Evolutionary conservation across 2,797 vertebrate species (phyloP).

Genomic region (Acipenser oxyrinchus): DNA sequence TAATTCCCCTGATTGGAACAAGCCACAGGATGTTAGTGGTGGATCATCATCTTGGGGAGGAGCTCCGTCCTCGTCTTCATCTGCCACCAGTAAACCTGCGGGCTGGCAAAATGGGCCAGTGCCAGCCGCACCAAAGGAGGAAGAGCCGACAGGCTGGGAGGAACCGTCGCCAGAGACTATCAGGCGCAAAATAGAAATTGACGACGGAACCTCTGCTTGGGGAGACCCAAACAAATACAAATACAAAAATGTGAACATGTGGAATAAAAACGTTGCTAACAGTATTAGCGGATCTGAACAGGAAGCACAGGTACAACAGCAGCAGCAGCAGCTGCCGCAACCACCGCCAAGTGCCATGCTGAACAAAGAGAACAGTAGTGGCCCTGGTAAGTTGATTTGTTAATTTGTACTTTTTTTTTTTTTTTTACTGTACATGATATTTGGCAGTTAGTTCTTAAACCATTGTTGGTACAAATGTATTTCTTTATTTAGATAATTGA

Average conservation of each 20-base stretch:
- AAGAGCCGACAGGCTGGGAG: conserved; percentile 83
- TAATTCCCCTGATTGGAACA: conserved; percentile 64
- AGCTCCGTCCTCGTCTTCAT: conserved; percentile 19
- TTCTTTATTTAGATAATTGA: no score
- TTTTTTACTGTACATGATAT: no score
- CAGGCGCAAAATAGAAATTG: conserved; percentile 89
- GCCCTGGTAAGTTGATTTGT: conserved; percentile 57
- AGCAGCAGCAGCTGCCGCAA: conserved; percentile 32
- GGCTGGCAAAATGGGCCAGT: conserved; percentile 86
- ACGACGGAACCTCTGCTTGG: conserved; percentile 94
- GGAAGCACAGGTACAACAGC: conserved; percentile 59
- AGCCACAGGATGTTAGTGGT: conserved; percentile 59
- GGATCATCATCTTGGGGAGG: conserved; percentile 56
- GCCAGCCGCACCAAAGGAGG: conserved; percentile 69
- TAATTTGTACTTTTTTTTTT: neutral
- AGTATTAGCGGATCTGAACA: conserved; percentile 58
- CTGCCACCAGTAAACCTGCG: conserved; percentile 63
- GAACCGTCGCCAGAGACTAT: conserved; percentile 92
- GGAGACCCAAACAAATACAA: conserved; percentile 88
- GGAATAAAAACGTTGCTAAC: conserved; percentile 67
- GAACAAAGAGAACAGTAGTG: conserved; percentile 56
- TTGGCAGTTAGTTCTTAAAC: no score
- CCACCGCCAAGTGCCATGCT: conserved; percentile 54
- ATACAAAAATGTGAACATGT: conserved; percentile 82
- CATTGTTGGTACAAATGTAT: no score